phyloP scores from a whole-genome alignment of 2,888 invertebrate species.

The Brenthis ino region DNA sequence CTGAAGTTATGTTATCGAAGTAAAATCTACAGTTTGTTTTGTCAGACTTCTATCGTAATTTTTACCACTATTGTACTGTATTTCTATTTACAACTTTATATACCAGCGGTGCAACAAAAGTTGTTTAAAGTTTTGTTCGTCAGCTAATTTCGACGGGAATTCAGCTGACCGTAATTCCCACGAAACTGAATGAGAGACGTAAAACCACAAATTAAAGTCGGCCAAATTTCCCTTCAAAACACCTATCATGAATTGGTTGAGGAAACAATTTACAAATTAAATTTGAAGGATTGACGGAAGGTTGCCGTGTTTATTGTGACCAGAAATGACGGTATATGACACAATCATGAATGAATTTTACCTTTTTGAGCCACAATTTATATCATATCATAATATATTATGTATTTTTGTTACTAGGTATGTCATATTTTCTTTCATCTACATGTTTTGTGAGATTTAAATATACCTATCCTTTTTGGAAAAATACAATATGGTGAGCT shows the following conservation, averaged over 20 bases:
- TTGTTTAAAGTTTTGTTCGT: constrained; percentile 29
- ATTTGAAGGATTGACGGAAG: constrained; percentile 30
- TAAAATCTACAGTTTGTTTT: neutral
- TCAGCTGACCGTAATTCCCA: constrained; percentile 45
- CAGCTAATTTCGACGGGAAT: constrained; percentile 44
- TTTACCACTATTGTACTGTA: neutral
- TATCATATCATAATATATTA: too few species aligned
- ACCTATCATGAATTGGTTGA: constrained; percentile 47
- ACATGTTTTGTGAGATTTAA: too few species aligned
- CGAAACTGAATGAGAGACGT: constrained; percentile 48
- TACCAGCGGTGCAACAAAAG: constrained; percentile 24
- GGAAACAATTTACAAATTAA: constrained; percentile 43
- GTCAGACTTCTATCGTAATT: neutral
- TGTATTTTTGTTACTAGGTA: neutral
- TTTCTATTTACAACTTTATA: constrained; percentile 6
- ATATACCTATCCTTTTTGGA: too few species aligned
- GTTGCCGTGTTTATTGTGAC: constrained; percentile 4
- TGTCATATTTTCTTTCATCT: neutral
- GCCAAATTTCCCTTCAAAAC: constrained; percentile 48
- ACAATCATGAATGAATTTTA: neutral
- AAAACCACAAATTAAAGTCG: constrained; percentile 54
- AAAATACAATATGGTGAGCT: too few species aligned
- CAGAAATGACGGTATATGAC: neutral
- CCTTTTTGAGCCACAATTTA: neutral
- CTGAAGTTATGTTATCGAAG: too few species aligned